Evolutionary conservation across 2,888 invertebrate species (phyloP), one percentile per base, ranked within the genome.

Genomic region (Lottia gigantea): DNA sequence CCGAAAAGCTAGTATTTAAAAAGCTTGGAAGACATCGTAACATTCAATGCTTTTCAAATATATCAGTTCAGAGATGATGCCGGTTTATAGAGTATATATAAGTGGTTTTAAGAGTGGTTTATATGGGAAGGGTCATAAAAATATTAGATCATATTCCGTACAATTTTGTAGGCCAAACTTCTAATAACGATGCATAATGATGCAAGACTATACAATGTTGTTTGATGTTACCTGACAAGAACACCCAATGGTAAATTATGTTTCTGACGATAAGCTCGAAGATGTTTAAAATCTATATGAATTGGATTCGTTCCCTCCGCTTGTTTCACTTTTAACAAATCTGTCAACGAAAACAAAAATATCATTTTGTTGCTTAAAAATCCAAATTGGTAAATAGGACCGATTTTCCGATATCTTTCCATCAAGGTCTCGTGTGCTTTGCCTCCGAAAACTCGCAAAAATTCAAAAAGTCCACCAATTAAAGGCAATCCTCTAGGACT

Each of bases 231-330:
- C 78, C 78, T 78, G 23, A 78, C 49, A 0, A 78, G 67, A 4
- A 78, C 49, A 23, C 78, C 78, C 2, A 76, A 64, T 0, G 78
- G 77, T 14, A 75, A 71, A 31, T 72, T 69, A 11, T 72, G 72
- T 23, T 76, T 67, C 46, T 74, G 69, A 19, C 78, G 71, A 61
- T 78, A 76, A 15, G 67, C 45, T 12, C 74, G 31, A 15, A 78
- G 68, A 63, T 77, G 76, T 67, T 75, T 76, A 62, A 78, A 78
- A 61, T 77, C 77, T 46, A 78, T 71, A 40, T 78, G 78, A 23
- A 71, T 70, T 0, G 78, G 78, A 46, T 63, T 77, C 46, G 62
- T 63, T 62, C 78, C 78, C 25, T 78, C 78, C 0, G 73, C 74
- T 62, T 74, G 70, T 46, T 68, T 74, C 25, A 78, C 16, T n/a